Evolutionary conservation across 2,113 vertebrate species (phyloP).

Genomic region (Peromyscus maniculatus): DNA sequence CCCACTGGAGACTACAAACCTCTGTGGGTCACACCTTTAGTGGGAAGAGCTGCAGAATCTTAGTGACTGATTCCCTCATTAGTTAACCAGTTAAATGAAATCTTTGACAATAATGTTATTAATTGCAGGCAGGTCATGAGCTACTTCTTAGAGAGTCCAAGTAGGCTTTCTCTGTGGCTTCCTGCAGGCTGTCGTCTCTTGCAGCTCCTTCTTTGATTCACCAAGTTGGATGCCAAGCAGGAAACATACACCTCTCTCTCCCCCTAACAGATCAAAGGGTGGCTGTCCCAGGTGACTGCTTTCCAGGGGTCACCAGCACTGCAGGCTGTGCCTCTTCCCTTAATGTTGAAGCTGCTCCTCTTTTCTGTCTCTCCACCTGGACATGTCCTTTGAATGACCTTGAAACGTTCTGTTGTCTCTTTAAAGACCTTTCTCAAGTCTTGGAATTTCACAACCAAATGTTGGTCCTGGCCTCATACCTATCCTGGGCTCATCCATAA

Average conservation of each 20-base stretch:
- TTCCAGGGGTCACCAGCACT: background rate
- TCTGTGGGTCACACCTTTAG: background rate
- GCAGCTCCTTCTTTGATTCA: background rate
- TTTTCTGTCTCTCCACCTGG: background rate
- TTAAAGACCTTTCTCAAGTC: background rate
- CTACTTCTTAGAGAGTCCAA: background rate
- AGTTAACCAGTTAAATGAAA: background rate
- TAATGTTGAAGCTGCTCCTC: fast-evolving
- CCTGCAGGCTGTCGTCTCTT: background rate
- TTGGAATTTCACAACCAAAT: background rate
- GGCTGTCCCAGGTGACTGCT: background rate
- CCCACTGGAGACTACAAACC: background rate
- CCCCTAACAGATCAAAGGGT: background rate
- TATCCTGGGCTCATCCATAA: too few species aligned
- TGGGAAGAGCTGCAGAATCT: background rate
- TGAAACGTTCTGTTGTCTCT: background rate
- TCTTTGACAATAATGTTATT: background rate
- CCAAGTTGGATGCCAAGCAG: background rate
- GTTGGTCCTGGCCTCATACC: background rate
- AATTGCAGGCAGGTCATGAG: background rate
- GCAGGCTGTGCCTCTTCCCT: fast-evolving
- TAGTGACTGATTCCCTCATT: background rate
- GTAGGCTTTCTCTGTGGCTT: background rate
- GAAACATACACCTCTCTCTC: background rate
- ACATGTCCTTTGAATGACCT: background rate